A percentile compares a stretch with the other conserved stretches of the same genome.
Conservation (phyloP, 2,113 vertebrate genomes). For the Ramphastos sulfuratus region DNA sequence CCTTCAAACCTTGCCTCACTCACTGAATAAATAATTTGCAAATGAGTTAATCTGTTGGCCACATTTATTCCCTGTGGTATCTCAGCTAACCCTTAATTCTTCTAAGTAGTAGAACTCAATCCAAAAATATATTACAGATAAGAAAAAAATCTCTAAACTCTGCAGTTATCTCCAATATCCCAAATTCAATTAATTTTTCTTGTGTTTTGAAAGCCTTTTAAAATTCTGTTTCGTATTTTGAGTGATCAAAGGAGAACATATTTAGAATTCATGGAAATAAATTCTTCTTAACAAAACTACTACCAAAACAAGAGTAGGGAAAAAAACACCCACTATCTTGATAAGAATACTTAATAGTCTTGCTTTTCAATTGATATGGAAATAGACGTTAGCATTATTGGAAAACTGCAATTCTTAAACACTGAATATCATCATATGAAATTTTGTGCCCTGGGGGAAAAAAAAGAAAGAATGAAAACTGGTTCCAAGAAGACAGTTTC, state of each 20-base stretch:
- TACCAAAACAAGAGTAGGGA: background rate
- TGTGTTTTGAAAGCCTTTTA: background rate
- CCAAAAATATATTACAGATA: background rate
- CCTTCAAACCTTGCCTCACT: constrained; percentile 19
- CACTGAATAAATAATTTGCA: constrained; percentile 12
- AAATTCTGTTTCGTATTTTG: background rate
- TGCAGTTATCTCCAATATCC: background rate
- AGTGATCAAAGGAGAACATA: background rate
- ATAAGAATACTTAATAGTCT: background rate
- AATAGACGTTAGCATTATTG: background rate
- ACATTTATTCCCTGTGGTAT: background rate
- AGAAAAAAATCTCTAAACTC: background rate
- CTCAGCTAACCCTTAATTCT: background rate
- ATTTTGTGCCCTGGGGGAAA: background rate
- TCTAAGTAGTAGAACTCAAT: background rate
- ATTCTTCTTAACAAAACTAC: too few species aligned
- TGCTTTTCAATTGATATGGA: background rate
- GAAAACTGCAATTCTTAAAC: background rate
- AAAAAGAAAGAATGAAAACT: background rate
- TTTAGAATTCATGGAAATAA: background rate
- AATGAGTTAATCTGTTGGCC: constrained; percentile 15
- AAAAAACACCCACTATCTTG: background rate
- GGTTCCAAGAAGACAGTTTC: background rate
- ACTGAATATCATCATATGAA: background rate
- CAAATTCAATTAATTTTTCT: background rate